A percentile compares a stretch with the other conserved stretches of the same genome.
Conservation (phyloP, 1,140 invertebrate genomes). For the Lanistes nyassanus region DNA sequence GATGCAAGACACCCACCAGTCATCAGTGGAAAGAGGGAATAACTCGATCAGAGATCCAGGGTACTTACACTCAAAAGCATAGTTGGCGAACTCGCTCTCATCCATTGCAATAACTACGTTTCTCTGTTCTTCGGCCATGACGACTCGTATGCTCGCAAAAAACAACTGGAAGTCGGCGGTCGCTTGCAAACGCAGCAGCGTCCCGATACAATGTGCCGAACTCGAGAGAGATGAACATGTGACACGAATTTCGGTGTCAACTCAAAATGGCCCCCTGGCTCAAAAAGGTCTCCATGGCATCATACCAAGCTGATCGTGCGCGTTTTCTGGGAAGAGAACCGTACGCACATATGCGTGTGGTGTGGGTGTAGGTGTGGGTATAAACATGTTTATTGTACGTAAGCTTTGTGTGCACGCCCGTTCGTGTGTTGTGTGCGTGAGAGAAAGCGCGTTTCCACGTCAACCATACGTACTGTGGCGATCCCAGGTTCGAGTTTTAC, state of each 20-base stretch:
- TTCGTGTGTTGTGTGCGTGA: no score
- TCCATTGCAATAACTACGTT: slow-evolving; percentile 52
- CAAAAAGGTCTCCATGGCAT: not conserved
- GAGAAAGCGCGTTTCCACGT: no score
- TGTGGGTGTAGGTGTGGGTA: slow-evolving; percentile 1
- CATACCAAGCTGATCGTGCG: not conserved
- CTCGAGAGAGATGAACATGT: not conserved
- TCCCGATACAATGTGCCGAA: not conserved
- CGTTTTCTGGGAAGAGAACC: not conserved
- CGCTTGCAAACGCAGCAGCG: not conserved
- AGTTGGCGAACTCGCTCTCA: slow-evolving; percentile 46
- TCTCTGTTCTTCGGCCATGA: slow-evolving; percentile 22
- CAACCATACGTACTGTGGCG: no score
- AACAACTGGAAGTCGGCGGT: not conserved
- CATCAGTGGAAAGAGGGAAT: no score
- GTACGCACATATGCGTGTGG: not conserved
- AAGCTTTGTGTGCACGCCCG: not conserved
- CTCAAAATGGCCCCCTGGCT: not conserved
- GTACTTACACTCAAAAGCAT: slow-evolving; percentile 50
- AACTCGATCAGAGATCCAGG: no score
- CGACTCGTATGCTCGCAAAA: not conserved
- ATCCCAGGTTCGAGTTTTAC: no score
- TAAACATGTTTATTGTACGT: no score
- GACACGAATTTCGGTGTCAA: not conserved
- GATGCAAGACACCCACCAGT: no score